Percentiles rank a stretch among this genome's conserved stretches.
phyloP scores from a whole-genome alignment of 2,113 vertebrate genomes.

The Ifrita kowaldi region DNA sequence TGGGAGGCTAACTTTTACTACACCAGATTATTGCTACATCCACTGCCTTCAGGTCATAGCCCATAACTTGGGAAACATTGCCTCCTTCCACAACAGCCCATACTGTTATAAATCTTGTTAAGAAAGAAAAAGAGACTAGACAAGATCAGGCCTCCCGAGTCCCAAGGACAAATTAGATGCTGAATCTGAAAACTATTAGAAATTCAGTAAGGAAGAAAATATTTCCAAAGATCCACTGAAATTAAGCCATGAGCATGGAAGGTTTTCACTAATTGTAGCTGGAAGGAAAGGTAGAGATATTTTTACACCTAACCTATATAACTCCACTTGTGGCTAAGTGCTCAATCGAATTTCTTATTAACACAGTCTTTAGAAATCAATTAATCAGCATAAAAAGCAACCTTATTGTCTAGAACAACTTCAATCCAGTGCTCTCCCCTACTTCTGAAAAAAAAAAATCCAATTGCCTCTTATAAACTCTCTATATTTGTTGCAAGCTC shows the following conservation, averaged over 20 bases:
- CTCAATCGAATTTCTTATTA: slow-evolving; percentile 2
- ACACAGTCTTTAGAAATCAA: neutral
- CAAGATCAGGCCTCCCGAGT: neutral
- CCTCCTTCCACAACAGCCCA: neutral
- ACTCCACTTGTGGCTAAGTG: neutral
- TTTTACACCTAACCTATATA: neutral
- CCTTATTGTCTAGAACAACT: neutral
- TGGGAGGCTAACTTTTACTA: neutral
- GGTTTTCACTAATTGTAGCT: neutral
- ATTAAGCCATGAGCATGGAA: neutral
- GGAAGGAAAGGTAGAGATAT: neutral
- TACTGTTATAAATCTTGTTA: neutral
- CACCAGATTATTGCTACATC: neutral
- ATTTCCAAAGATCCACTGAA: neutral
- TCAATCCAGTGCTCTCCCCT: neutral
- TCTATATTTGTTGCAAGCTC: neutral
- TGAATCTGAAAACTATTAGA: neutral
- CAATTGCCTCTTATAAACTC: neutral
- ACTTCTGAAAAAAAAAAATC: neutral
- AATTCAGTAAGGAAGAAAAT: neutral
- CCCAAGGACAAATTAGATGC: neutral
- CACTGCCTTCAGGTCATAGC: neutral
- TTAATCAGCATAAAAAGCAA: neutral
- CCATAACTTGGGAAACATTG: neutral
- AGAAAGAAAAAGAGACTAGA: neutral